These are phyloP conservation scores for Haliclona indistincta DNA, from an alignment of 37 sponge, comb jelly and placozoan genomes.

Conservation along the genomic window DNA sequence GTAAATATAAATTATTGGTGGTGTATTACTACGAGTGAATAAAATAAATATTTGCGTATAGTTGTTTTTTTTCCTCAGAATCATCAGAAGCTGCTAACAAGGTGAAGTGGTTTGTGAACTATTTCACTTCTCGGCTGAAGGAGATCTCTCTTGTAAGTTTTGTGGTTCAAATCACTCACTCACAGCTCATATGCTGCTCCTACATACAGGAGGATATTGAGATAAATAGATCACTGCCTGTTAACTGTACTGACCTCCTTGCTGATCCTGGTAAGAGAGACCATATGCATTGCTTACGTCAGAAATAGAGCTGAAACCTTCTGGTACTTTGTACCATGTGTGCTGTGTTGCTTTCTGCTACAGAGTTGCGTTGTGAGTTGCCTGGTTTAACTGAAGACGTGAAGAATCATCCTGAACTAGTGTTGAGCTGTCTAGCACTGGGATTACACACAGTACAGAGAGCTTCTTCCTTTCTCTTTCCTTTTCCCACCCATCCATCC, in stretches of 20 bases:
- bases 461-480: too few relatives aligned
- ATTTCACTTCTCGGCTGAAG: conserved; percentile 23
- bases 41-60: background rate
- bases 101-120: conserved; percentile 47
- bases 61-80: conserved; percentile 9
- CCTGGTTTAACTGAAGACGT: background rate
- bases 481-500: background rate
- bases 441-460: conserved; percentile 7
- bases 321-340: background rate
- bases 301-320: background rate
- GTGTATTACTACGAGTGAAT: background rate
- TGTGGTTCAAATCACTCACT: background rate
- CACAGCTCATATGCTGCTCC: background rate
- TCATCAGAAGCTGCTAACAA: conserved; percentile 2
- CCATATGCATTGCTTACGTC: background rate
- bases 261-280: conserved; percentile 28
- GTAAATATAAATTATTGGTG: too few relatives aligned
- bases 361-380: too few relatives aligned
- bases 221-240: conserved; percentile 25
- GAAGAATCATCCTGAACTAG: conserved; percentile 4
- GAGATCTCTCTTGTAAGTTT: conserved; percentile 21
- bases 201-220: conserved; percentile 52
- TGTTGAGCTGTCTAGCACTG: conserved; percentile 21
- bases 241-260: conserved; percentile 35
- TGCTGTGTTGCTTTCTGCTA: too few relatives aligned